Base-by-base conservation (phyloP, 2,113 vertebrate species). In the Cervus canadensis region DNA sequence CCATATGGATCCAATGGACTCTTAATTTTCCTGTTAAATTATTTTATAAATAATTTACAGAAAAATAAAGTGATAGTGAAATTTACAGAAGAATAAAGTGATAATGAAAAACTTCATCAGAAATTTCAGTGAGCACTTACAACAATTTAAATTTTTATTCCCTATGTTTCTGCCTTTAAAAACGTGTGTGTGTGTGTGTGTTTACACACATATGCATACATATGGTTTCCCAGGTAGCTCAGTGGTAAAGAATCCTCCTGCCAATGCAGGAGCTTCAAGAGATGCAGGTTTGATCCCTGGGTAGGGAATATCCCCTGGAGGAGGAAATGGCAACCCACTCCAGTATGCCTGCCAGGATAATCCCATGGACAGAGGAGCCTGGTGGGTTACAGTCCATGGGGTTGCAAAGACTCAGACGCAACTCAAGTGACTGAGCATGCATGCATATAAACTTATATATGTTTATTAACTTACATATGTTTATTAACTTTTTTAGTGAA, bases 1-100 rank as follows among this genome's bases (percentile, higher is more conserved):
- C 74, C 43, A 28, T 83, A 56, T 78, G 28, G 36, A 19, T 87
- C 84, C 74, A 89, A 0, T 94, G 57, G 16, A 45, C 28, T 78
- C 30, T 78, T 60, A 84, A 86, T 33, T 94, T 95, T 95, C 62
- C 60, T 90, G 54, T 60, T 36, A 81, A 97, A 64, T 96, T 9
- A 93, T 94, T 91, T 94, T 88, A 19, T 1, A 64, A 54, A 19
- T 90, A 95, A 76, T 87, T 83, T 95, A 67, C 1, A 62, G 14
- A 97, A 67, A 76, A 86, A 60, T 88, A 90, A 93, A 91, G 3
- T 87, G 36, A 71, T 90, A 64, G 16, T 96, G 62, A 60, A 90
- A 88, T 50, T 50, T 50, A 50, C 12, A 50, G 48, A 67, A 82
- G 26, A 86, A 60, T 88, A 90, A 93, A 91, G 5, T 87, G 36